Percentiles rank a stretch among this genome's conserved stretches.
These are phyloP conservation scores for Falcaria lacertinaria DNA, from an alignment of 2,888 invertebrate species.

Conservation along the genomic window DNA sequence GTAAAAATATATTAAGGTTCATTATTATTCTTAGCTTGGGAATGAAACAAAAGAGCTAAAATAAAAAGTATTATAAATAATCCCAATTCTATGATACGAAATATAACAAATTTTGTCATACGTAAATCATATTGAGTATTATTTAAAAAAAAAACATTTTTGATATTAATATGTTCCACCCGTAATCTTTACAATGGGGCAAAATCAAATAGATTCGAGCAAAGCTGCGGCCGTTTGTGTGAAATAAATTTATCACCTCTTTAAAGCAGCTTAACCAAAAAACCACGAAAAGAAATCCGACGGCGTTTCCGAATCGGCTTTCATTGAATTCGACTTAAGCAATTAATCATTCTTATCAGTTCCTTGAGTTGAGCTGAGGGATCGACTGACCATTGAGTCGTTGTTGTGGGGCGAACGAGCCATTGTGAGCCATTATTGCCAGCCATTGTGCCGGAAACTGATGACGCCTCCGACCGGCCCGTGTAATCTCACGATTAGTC, in stretches of 20 bases:
- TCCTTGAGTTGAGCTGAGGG: slow-evolving; percentile 63
- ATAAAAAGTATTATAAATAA: too few species aligned
- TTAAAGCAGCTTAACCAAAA: slow-evolving; percentile 42
- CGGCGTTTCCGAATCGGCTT: slow-evolving; percentile 46
- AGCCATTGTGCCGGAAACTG: slow-evolving; percentile 64
- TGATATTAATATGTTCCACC: not conserved
- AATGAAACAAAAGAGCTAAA: too few species aligned
- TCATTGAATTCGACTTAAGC: slow-evolving; percentile 75
- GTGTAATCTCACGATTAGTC: slow-evolving; percentile 67
- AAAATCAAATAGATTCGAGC: not conserved
- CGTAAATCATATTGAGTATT: not conserved
- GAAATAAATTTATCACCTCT: slow-evolving; percentile 32
- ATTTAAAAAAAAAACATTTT: not conserved
- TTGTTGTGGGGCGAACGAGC: slow-evolving; percentile 58
- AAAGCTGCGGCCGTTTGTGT: slow-evolving; percentile 10
- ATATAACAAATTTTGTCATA: too few species aligned
- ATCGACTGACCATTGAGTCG: slow-evolving; percentile 59
- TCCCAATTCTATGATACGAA: too few species aligned
- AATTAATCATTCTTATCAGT: slow-evolving; percentile 79
- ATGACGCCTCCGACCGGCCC: slow-evolving; percentile 52
- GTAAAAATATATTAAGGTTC: too few species aligned
- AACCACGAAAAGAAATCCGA: slow-evolving; percentile 38
- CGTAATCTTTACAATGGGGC: not conserved
- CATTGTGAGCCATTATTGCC: slow-evolving; percentile 49
- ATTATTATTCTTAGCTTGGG: too few species aligned